phyloP scores from a whole-genome alignment of 2,888 invertebrate species.

The Pandemis heparana region DNA sequence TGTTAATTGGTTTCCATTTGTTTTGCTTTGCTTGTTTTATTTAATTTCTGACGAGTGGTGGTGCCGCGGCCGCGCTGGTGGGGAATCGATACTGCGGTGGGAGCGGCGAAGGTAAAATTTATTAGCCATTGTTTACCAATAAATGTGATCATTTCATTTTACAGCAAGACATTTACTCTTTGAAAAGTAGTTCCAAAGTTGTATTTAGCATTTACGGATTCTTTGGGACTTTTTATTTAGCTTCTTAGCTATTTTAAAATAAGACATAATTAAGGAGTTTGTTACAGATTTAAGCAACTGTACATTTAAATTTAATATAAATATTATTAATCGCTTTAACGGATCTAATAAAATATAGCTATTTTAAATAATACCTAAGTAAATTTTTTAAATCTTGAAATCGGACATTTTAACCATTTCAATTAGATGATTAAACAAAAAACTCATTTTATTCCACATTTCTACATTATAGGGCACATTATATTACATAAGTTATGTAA shows the following conservation, averaged over 20 bases:
- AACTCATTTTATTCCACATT: not conserved
- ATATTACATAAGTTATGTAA: not conserved
- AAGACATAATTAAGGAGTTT: too few species aligned
- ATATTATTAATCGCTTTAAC: too few species aligned
- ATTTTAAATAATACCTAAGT: too few species aligned
- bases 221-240: not conserved
- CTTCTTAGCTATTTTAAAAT: not conserved
- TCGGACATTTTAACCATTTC: not conserved
- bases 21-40: conserved; percentile 70
- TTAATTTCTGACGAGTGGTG: conserved; percentile 63
- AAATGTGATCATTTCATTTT: conserved; percentile 15
- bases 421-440: not conserved
- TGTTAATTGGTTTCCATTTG: conserved; percentile 73
- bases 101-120: conserved; percentile 80
- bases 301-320: too few species aligned
- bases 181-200: not conserved
- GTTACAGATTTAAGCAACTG: too few species aligned
- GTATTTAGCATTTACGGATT: not conserved
- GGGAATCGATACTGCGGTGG: conserved; percentile 82
- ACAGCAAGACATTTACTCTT: not conserved
- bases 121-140: conserved; percentile 51
- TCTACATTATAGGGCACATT: not conserved
- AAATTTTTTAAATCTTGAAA: too few species aligned
- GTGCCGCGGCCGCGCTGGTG: conserved; percentile 71
- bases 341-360: too few species aligned